Evolutionary conservation across 2,113 vertebrate genomes (phyloP).

Genomic region (Suricata suricatta): DNA sequence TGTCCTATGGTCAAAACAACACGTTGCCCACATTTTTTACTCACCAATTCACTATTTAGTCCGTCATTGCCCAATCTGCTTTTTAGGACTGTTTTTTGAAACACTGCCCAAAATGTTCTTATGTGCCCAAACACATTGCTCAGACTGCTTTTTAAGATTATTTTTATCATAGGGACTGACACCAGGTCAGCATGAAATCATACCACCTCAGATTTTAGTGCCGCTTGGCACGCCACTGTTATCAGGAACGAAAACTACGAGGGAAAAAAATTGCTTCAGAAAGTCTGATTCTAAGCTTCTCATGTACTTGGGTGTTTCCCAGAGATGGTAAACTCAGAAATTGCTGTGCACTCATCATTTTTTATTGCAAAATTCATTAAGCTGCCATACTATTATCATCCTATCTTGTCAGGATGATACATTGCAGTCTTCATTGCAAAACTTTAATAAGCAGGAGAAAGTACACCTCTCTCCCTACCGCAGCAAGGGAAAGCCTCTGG

Average conservation of each 20-base stretch:
- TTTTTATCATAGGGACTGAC: constrained; percentile 30
- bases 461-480: constrained; percentile 49
- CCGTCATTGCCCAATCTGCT: background rate
- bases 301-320: constrained; percentile 72
- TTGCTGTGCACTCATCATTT: constrained; percentile 72
- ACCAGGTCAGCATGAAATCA: constrained; percentile 12
- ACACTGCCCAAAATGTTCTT: background rate
- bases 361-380: constrained; percentile 82
- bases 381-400: constrained; percentile 68
- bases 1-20: background rate
- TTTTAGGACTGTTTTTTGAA: constrained; percentile 19
- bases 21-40: background rate
- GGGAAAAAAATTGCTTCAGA: background rate
- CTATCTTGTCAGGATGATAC: constrained; percentile 77
- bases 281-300: constrained; percentile 49
- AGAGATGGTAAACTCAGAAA: constrained; percentile 71
- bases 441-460: constrained; percentile 70
- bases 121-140: background rate
- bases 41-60: background rate
- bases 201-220: constrained; percentile 47
- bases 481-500: constrained; percentile 41
- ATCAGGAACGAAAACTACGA: background rate
- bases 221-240: background rate
- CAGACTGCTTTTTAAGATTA: background rate
- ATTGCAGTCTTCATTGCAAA: constrained; percentile 78